A percentile compares a stretch with the other conserved stretches of the same genome.
phyloP scores from a whole-genome alignment of 2,888 invertebrate species.

The Augochlorella aurata region DNA sequence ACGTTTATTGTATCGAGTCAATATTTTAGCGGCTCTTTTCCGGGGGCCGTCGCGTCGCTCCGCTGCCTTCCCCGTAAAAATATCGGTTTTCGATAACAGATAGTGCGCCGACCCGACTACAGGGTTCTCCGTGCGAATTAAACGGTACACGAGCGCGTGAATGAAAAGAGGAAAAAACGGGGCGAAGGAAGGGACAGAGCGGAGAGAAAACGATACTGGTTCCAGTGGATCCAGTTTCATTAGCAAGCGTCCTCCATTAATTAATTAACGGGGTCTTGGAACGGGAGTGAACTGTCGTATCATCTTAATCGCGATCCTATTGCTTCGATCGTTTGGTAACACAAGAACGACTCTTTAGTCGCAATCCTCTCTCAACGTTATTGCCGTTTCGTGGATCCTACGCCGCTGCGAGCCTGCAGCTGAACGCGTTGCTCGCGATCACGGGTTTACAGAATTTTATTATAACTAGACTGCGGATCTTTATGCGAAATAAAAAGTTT shows the following conservation, averaged over 20 bases:
- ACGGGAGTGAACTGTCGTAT: background rate
- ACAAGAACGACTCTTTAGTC: background rate
- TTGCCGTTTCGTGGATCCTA: too few species aligned
- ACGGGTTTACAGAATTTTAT: too few species aligned
- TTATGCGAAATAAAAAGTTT: too few species aligned
- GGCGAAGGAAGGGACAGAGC: background rate
- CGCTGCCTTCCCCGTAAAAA: constrained; percentile 22
- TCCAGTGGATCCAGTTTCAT: constrained; percentile 14
- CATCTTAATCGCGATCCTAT: constrained; percentile 10
- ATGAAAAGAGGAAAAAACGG: background rate
- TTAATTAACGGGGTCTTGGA: background rate
- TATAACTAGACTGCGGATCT: too few species aligned
- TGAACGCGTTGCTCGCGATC: too few species aligned
- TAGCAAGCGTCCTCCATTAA: constrained; percentile 5
- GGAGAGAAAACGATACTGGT: background rate
- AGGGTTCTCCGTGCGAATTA: constrained; percentile 31
- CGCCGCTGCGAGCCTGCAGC: too few species aligned
- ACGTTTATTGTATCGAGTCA: constrained; percentile 50
- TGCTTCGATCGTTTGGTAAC: background rate
- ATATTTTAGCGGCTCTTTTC: constrained; percentile 42
- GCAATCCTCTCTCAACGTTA: background rate
- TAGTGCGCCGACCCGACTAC: constrained; percentile 24
- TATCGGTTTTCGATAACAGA: constrained; percentile 55
- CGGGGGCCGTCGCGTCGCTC: constrained; percentile 3
- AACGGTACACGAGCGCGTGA: constrained; percentile 30